Base-by-base conservation (phyloP, 2,888 invertebrate species). In the Poecilobothrus nobilitatus region DNA sequence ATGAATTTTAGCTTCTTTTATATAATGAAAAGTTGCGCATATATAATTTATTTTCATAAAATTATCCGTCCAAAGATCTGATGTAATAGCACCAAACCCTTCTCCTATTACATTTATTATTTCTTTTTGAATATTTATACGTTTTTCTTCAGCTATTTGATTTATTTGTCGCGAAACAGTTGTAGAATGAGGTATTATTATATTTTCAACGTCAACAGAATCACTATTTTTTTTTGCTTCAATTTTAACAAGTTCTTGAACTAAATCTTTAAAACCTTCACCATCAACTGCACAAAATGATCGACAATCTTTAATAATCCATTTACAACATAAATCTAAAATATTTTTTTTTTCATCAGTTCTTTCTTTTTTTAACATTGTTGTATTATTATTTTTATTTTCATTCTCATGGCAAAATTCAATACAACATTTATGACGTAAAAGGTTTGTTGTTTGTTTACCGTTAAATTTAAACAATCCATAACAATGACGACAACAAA, bases 371-470 rank as follows among this genome's bases (percentile, higher is more conserved):
- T 61, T 5, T 5, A 61, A 12, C 4, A 61, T 61, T 61, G 5
- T 61, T n/a, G 61, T 61, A 5, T 15, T 5, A 8, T 8, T 5
- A n/a, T 61, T 34, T 67, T 2, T 9, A 15, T 63, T 22, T 34
- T 34, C 34, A 7, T 34, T 34, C 5, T 7, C 8, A 34, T 34
- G 34, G 34, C 34, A 34, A 34, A 41, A 63, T 33, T 34, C 10
- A 9, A 68, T 10, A 10, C 6, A 66, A 34, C 68, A 68, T 66
- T 62, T 68, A 41, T 68, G 68, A 3, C 68, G 61, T 20, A 65
- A 20, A 27, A 68, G 66, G 22, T 68, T 66, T 33, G 68, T 66
- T n/a, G 66, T 68, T 41, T 62, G 68, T 4, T 66, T 34, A 20
- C 68, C 66, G 22, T 68, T 68, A 34, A 34, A 68, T 15, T 37